Percentiles rank a stretch among this genome's conserved stretches.
Evolutionary conservation across 2,888 invertebrate species (phyloP).

Genomic region (Dolomedes plantarius): DNA sequence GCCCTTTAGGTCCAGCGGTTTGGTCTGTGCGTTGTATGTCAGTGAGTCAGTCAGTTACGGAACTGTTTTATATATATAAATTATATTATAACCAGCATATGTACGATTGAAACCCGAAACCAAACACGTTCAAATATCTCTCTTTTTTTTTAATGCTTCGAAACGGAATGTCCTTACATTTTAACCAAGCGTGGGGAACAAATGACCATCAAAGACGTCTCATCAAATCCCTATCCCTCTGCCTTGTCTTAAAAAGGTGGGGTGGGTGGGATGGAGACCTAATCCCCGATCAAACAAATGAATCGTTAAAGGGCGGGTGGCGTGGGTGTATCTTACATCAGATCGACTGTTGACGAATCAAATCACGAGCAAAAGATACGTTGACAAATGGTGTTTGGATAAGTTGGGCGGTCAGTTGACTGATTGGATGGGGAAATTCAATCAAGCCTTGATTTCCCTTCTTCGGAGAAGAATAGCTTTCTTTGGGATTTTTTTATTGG

Average conservation of each 20-base stretch:
- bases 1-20: too few relatives aligned
- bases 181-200: background rate
- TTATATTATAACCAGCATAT: too few relatives aligned
- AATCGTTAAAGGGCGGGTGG: slow-evolving; percentile 9
- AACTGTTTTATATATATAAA: too few relatives aligned
- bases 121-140: too few relatives aligned
- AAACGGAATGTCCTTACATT: too few relatives aligned
- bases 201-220: slow-evolving; percentile 1
- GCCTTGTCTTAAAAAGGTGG: background rate
- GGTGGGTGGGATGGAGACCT: background rate
- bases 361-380: slow-evolving; percentile 37
- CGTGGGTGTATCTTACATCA: background rate
- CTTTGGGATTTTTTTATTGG: background rate
- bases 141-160: too few relatives aligned
- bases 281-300: slow-evolving; percentile 23
- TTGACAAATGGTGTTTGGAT: slow-evolving; percentile 69
- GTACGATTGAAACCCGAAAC: too few relatives aligned
- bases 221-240: background rate
- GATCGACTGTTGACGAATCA: slow-evolving; percentile 45
- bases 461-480: slow-evolving; percentile 21
- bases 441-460: slow-evolving; percentile 45
- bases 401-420: slow-evolving; percentile 64
- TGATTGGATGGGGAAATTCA: slow-evolving; percentile 67
- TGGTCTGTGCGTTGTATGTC: too few relatives aligned
- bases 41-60: too few relatives aligned